phyloP scores from a whole-genome alignment of 2,113 vertebrate species.

The Pionites leucogaster region DNA sequence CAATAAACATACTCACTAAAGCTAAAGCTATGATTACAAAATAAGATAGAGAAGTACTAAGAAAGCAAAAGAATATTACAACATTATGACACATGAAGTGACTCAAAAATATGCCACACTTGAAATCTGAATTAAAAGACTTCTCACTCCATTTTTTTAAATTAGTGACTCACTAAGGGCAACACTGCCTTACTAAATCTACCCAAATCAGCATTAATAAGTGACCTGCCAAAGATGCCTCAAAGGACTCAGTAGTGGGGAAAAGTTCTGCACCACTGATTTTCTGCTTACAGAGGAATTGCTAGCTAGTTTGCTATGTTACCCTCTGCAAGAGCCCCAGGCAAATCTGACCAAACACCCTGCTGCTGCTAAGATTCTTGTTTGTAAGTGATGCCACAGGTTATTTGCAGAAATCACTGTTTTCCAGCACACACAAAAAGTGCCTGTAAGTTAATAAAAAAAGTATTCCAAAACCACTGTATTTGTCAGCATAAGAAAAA shows the following conservation, averaged over 20 bases:
- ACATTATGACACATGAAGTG: not conserved
- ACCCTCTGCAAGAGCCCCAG: accelerated
- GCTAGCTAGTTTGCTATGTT: not conserved
- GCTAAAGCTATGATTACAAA: not conserved
- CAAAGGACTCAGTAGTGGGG: not conserved
- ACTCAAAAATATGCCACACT: not conserved
- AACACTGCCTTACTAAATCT: not conserved
- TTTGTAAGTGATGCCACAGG: not conserved
- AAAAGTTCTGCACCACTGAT: not conserved
- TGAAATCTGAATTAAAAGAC: not conserved
- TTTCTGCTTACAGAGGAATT: not conserved
- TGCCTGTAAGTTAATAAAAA: not conserved
- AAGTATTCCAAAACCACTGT: not conserved
- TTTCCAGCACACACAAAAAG: not conserved
- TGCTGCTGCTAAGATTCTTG: not conserved
- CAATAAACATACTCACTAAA: not conserved
- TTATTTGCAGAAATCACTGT: not conserved
- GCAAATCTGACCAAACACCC: not conserved
- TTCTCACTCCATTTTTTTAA: not conserved
- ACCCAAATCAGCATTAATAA: not conserved
- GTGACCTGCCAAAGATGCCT: not conserved
- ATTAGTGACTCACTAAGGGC: not conserved
- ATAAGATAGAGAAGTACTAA: not conserved
- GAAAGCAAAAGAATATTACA: not conserved
- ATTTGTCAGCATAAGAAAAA: not conserved